Base-by-base conservation (phyloP, 35 echinoderm and acorn worm species). In the Ptychodera flava region DNA sequence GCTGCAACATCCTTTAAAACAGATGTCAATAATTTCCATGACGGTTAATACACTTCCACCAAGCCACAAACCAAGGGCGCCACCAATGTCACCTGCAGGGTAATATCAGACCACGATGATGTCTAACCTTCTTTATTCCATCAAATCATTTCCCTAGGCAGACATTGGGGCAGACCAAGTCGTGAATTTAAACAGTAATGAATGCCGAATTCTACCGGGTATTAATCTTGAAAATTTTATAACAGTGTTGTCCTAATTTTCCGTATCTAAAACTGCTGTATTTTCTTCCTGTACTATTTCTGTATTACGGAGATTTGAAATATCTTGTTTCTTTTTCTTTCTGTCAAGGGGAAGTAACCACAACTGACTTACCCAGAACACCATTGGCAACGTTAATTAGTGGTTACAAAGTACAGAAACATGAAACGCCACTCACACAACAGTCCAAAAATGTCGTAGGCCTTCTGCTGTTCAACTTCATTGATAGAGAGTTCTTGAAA, bases 61-160 rank as follows among this genome's bases (percentile, higher is more conserved):
- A 64, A 85, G 84, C 84, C 84, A 85, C 84, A 85, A 38, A 64
- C 84, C 84, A 45, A 85, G 37, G 16, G 84, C 34, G 16, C 84
- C 34, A 16, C 84, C 84, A 75, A 36, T 85, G 37, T 85, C 84
- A 64, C 84, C 84, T 85, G 33, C 15, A 85, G 15, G 79, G 34
- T 33, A 79, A 28, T 12, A 64, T 64, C 22, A 64, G 6, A 64
- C 6, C 6, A 64, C 6, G 45, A 12, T 64, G 6, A 64, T 64
- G 45, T 22, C 22, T 64, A 64, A 22, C 6, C 22, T 64, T 64
- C 6, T 64, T 64, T 64, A n/a, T n/a, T n/a, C n/a, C n/a, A n/a
- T n/a, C n/a, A n/a, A n/a, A n/a, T n/a, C n/a, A n/a, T n/a, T n/a
- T n/a, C n/a, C n/a, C n/a, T n/a, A n/a, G n/a, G n/a, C n/a, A n/a